Evolutionary conservation across 1,140 invertebrate species (phyloP).

Genomic region (Araneus ventricosus): DNA sequence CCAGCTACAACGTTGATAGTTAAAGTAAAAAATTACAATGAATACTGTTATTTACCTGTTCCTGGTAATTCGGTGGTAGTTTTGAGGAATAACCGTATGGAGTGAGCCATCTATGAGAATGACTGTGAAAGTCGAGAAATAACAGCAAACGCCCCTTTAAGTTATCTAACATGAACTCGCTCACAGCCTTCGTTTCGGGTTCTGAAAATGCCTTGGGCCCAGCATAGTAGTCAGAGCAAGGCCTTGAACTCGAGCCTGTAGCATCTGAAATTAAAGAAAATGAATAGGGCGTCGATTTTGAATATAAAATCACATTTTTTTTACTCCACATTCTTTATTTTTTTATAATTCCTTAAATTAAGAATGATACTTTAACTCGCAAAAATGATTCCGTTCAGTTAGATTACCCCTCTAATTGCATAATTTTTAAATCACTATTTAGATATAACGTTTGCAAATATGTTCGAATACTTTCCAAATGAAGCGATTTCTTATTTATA

Average conservation of each 20-base stretch:
- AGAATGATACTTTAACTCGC: too few relatives aligned
- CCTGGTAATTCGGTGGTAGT: slow-evolving; percentile 31
- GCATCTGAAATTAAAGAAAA: slow-evolving; percentile 28
- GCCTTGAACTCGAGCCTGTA: slow-evolving; percentile 88
- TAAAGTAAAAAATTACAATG: background rate
- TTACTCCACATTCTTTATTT: background rate
- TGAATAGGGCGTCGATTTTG: background rate
- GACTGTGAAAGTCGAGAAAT: slow-evolving; percentile 77
- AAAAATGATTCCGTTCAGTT: too few relatives aligned
- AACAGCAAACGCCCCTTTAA: slow-evolving; percentile 77
- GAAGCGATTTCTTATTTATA: too few relatives aligned
- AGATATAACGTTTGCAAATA: too few relatives aligned
- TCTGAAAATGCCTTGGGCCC: slow-evolving; percentile 76
- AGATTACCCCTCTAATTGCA: too few relatives aligned
- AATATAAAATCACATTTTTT: background rate
- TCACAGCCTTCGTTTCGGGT: slow-evolving; percentile 75
- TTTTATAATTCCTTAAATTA: too few relatives aligned
- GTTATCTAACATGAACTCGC: slow-evolving; percentile 66
- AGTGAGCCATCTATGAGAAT: slow-evolving; percentile 81
- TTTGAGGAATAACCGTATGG: slow-evolving; percentile 82
- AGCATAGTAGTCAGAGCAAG: slow-evolving; percentile 93
- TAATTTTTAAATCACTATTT: too few relatives aligned
- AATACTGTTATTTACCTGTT: slow-evolving; percentile 62
- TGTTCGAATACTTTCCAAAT: too few relatives aligned
- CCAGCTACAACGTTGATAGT: background rate